Conservation (phyloP, 2,888 invertebrate species). For the Caenorhabditis auriculariae region DNA sequence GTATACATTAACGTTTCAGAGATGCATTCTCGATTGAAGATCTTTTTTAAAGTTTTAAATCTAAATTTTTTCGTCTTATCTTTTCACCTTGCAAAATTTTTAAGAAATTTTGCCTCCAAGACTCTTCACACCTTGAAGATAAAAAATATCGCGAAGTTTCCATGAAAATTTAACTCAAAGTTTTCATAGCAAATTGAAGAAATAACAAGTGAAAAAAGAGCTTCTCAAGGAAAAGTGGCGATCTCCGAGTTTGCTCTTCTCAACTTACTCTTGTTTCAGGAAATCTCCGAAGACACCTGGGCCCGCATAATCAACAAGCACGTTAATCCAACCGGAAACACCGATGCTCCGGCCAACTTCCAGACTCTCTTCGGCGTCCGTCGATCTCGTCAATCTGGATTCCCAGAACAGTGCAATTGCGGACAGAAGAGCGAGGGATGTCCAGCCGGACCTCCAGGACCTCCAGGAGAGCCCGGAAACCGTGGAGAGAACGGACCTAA, state of each 20-base stretch:
- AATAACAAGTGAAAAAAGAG: too few relatives aligned
- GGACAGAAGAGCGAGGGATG: conserved; percentile 37
- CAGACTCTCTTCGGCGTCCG: conserved; percentile 37
- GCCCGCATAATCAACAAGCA: conserved; percentile 28
- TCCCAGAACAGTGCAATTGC: conserved; percentile 42
- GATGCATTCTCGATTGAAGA: too few relatives aligned
- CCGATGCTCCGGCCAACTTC: conserved; percentile 38
- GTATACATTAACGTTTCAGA: too few relatives aligned
- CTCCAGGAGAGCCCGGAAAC: conserved; percentile 38
- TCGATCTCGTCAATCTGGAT: conserved; percentile 33
- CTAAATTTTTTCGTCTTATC: too few relatives aligned
- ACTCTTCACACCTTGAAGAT: too few relatives aligned
- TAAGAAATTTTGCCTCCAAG: too few relatives aligned
- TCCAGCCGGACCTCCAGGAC: conserved; percentile 46
- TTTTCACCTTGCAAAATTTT: too few relatives aligned
- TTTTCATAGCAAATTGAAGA: neutral
- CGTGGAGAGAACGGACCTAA: conserved; percentile 33
- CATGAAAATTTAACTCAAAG: neutral
- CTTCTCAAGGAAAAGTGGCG: too few relatives aligned
- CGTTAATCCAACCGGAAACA: conserved; percentile 27
- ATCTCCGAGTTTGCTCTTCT: too few relatives aligned
- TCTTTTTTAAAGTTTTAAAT: too few relatives aligned
- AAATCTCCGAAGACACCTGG: conserved; percentile 40
- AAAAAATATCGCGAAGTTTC: too few relatives aligned
- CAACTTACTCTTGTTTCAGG: conserved; percentile 13